These are phyloP conservation scores for Hyperoodon ampullatus DNA, from an alignment of 2,113 vertebrate genomes.

Conservation along the genomic window DNA sequence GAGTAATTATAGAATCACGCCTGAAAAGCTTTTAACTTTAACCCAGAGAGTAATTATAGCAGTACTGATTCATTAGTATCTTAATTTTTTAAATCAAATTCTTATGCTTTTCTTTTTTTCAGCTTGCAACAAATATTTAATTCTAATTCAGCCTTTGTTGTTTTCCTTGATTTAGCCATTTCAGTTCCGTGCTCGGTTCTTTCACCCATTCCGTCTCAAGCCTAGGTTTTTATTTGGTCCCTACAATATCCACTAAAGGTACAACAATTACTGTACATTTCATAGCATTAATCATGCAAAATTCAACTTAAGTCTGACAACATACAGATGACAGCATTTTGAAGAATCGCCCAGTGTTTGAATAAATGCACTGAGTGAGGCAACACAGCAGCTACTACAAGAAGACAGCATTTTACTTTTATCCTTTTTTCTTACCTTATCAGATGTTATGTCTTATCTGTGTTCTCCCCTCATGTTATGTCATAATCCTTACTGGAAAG, in stretches of 20 bases:
- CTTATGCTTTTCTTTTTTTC: conserved; percentile 30
- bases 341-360: neutral
- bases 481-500: conserved; percentile 39
- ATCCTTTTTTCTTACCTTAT: neutral
- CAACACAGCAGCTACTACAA: neutral
- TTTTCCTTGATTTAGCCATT: conserved; percentile 38
- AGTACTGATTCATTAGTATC: conserved; percentile 31
- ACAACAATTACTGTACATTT: neutral
- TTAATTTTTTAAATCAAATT: conserved; percentile 23
- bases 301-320: neutral
- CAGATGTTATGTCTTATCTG: conserved; percentile 1
- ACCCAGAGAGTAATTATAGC: neutral
- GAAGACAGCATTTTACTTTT: conserved; percentile 10
- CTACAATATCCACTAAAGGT: neutral
- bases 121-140: conserved; percentile 27
- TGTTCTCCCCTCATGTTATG: neutral
- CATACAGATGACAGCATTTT: neutral
- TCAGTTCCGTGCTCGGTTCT: neutral
- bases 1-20: conserved; percentile 5
- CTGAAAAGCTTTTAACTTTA: conserved; percentile 47
- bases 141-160: neutral
- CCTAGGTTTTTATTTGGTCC: neutral
- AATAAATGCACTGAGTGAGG: neutral
- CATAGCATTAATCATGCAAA: neutral
- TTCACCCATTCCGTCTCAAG: neutral